Percentiles rank a stretch among this genome's conserved stretches.
phyloP scores from a whole-genome alignment of 2,888 invertebrate genomes.

The Chaitophorus viminalis region DNA sequence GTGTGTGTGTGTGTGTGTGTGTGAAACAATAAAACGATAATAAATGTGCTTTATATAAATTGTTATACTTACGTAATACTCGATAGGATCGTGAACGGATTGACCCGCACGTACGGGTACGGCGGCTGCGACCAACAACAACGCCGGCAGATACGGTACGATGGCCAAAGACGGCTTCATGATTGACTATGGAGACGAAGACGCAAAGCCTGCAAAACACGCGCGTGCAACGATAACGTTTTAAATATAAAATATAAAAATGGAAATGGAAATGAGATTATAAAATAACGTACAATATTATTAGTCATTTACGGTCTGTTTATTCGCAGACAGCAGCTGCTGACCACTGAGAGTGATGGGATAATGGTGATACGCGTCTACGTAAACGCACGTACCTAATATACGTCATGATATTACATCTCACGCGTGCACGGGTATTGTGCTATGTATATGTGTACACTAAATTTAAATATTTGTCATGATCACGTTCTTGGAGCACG shows the following conservation, averaged over 20 bases:
- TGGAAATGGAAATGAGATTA: neutral
- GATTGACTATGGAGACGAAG: neutral
- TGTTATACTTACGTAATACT: constrained; percentile 48
- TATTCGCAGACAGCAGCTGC: neutral
- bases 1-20: neutral
- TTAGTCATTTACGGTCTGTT: constrained; percentile 54
- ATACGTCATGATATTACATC: neutral
- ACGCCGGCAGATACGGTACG: constrained; percentile 39
- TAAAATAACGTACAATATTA: neutral
- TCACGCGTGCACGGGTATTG: neutral
- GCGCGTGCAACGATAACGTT: neutral
- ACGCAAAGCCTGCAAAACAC: neutral
- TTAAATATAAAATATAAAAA: no score
- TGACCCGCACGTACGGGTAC: constrained; percentile 39
- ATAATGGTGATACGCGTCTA: neutral
- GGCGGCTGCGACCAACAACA: constrained; percentile 20
- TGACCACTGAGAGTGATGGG: neutral
- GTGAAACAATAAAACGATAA: constrained; percentile 4
- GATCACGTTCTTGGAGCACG: neutral
- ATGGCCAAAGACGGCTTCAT: constrained; percentile 37
- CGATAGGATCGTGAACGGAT: constrained; percentile 50
- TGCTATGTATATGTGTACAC: neutral
- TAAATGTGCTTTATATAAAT: constrained; percentile 2
- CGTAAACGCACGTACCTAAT: neutral
- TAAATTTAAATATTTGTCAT: constrained; percentile 5